Conservation (phyloP, 1,140 invertebrate genomes). For the Drosophila pseudoananassae region DNA sequence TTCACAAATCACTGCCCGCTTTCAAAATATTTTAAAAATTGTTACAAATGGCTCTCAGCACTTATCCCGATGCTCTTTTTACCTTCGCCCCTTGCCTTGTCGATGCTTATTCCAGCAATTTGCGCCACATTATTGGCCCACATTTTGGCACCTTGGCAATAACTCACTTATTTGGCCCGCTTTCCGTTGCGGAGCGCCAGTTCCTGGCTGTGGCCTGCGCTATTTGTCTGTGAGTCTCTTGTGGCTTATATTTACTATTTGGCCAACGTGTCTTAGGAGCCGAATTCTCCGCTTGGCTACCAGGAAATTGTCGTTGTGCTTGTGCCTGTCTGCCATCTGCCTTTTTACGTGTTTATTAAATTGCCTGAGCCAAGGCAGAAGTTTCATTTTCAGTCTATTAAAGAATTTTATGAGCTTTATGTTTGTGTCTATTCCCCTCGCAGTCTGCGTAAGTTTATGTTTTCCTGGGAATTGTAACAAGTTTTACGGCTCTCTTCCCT, state of each 20-base stretch:
- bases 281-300: slow-evolving; percentile 46
- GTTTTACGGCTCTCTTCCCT: slow-evolving; percentile 35
- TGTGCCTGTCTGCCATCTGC: slow-evolving; percentile 15
- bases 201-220: slow-evolving; percentile 13
- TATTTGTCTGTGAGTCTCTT: slow-evolving; percentile 37
- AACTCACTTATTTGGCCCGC: slow-evolving; percentile 58
- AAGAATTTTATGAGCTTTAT: slow-evolving; percentile 57
- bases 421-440: slow-evolving; percentile 26
- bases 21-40: slow-evolving; percentile 5
- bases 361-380: slow-evolving; percentile 42
- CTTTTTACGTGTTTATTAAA: slow-evolving; percentile 56
- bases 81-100: not conserved
- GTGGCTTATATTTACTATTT: slow-evolving; percentile 41
- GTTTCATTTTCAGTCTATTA: slow-evolving; percentile 71
- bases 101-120: slow-evolving; percentile 57
- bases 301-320: slow-evolving; percentile 39
- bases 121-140: slow-evolving; percentile 57
- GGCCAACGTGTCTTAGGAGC: slow-evolving; percentile 56
- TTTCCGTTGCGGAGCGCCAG: slow-evolving; percentile 3
- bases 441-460: slow-evolving; percentile 32
- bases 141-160: slow-evolving; percentile 54
- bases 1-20: slow-evolving; percentile 7
- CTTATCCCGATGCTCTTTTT: slow-evolving; percentile 21
- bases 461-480: slow-evolving; percentile 51
- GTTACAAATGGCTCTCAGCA: slow-evolving; percentile 25